phyloP scores from a whole-genome alignment of 2,888 invertebrate genomes.

The Stenodera caucasica region DNA sequence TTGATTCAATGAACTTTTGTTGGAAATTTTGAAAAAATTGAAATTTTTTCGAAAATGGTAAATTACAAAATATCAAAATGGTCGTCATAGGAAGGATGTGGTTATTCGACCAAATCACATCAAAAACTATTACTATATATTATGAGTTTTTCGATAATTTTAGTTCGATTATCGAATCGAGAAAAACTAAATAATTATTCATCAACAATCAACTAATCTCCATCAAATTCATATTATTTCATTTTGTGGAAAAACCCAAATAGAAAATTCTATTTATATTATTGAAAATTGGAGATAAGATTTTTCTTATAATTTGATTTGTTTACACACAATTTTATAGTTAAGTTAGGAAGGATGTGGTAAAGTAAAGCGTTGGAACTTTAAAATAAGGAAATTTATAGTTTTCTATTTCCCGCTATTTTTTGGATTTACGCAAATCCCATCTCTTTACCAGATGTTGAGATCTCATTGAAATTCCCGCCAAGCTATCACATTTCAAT shows the following conservation, averaged over 20 bases:
- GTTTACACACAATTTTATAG: background rate
- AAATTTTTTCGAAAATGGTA: background rate
- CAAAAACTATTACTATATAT: background rate
- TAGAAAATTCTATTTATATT: background rate
- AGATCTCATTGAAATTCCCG: too few species aligned
- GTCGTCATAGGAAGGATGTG: conserved; percentile 13
- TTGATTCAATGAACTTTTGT: conserved; percentile 5
- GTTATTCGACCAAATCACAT: background rate
- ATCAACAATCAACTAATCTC: background rate
- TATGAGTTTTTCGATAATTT: too few species aligned
- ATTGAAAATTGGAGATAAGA: background rate
- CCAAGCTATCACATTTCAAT: too few species aligned
- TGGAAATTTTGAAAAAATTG: background rate
- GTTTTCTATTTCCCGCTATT: too few species aligned
- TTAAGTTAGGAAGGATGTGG: conserved; percentile 11
- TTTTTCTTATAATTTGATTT: background rate
- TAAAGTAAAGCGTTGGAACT: too few species aligned
- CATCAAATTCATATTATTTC: background rate
- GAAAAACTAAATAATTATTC: background rate
- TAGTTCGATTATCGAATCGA: background rate
- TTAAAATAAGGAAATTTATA: too few species aligned
- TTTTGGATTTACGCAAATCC: too few species aligned
- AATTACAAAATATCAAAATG: background rate
- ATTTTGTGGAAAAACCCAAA: background rate
- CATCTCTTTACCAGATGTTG: too few species aligned